phyloP scores from a whole-genome alignment of 2,888 invertebrate genomes.

The Drosophila tripunctata region DNA sequence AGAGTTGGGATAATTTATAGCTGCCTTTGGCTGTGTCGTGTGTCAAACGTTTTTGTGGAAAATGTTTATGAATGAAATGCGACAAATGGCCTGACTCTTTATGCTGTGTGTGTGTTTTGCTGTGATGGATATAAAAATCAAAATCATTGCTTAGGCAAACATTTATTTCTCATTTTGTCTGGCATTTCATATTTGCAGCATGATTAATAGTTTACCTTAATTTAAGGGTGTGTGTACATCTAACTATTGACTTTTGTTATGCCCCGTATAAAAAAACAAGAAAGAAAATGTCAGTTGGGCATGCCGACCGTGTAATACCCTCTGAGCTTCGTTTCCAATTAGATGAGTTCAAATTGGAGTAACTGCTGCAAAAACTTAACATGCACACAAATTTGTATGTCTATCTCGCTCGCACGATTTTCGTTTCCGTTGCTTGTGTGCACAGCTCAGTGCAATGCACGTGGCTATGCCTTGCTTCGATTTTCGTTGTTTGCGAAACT shows the following conservation, averaged over 20 bases:
- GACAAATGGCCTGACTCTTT: constrained; percentile 36
- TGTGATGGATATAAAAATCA: constrained; percentile 59
- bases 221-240: constrained; percentile 36
- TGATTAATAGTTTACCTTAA: constrained; percentile 73
- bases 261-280: neutral
- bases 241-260: constrained; percentile 68
- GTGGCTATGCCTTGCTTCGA: no score
- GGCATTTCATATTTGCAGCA: constrained; percentile 56
- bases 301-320: no score
- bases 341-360: no score
- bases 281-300: no score
- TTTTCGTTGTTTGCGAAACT: no score
- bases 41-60: constrained; percentile 73
- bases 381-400: no score
- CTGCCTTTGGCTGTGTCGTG: constrained; percentile 65
- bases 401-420: no score
- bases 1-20: constrained; percentile 70
- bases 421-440: no score
- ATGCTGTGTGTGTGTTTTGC: constrained; percentile 3
- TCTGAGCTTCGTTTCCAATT: no score
- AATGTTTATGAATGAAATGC: constrained; percentile 77
- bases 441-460: no score
- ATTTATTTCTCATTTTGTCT: constrained; percentile 75
- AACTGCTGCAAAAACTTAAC: no score
- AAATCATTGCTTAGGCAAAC: constrained; percentile 73